Conservation (phyloP, 1,140 invertebrate genomes). For the Manduca sexta region DNA sequence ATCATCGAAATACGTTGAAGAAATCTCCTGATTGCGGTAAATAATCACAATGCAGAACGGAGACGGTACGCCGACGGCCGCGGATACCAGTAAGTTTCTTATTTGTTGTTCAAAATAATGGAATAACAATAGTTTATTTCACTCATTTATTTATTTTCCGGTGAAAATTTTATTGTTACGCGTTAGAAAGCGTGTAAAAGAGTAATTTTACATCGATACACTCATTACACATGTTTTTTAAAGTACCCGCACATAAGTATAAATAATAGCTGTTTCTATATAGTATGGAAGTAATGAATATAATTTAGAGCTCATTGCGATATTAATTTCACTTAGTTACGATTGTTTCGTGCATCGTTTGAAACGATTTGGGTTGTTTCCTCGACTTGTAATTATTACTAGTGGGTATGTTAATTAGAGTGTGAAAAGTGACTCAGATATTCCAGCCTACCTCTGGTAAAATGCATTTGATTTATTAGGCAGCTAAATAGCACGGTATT, state of each 20-base stretch:
- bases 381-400: constrained; percentile 55
- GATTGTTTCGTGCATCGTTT: constrained; percentile 53
- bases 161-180: constrained; percentile 17
- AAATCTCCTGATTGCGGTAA: constrained; percentile 45
- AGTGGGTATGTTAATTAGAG: constrained; percentile 63
- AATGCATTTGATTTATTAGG: constrained; percentile 54
- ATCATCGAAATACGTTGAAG: constrained; percentile 30
- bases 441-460: constrained; percentile 48
- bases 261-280: constrained; percentile 8
- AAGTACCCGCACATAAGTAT: constrained; percentile 40
- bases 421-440: constrained; percentile 68
- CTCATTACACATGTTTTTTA: constrained; percentile 24
- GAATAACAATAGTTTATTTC: constrained; percentile 38
- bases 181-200: constrained; percentile 11
- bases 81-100: constrained; percentile 51
- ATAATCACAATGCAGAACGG: constrained; percentile 61
- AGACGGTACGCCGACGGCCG: constrained; percentile 45
- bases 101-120: constrained; percentile 54
- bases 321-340: constrained; percentile 55
- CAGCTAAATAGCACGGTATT: constrained; percentile 19
- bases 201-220: constrained; percentile 8
- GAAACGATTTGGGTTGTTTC: constrained; percentile 53
- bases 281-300: constrained; percentile 7
- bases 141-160: constrained; percentile 39
- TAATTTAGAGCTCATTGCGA: constrained; percentile 26